phyloP scores from a whole-genome alignment of 1,140 invertebrate species.

The Ostrea edulis region DNA sequence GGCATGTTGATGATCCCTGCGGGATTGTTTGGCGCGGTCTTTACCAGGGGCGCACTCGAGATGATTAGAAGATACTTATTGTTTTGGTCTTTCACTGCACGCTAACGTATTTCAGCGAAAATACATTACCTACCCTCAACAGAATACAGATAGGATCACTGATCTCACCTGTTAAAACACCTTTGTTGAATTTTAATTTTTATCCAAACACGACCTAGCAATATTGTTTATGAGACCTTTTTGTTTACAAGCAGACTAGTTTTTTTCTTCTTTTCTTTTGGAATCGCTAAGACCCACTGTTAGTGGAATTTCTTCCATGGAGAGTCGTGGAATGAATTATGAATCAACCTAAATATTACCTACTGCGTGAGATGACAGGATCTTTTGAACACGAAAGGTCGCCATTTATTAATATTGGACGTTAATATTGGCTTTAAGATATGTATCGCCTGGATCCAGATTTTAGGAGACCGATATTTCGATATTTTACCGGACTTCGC shows the following conservation, averaged over 20 bases:
- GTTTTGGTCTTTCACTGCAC: not conserved
- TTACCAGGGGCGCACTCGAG: not conserved
- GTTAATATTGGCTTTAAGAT: not conserved
- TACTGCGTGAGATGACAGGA: not conserved
- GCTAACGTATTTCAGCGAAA: not conserved
- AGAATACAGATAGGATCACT: not conserved
- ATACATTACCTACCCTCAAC: not conserved
- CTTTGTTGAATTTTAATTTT: constrained; percentile 18
- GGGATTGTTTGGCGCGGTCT: not conserved
- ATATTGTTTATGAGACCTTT: not conserved
- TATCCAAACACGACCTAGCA: not conserved
- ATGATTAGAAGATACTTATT: not conserved
- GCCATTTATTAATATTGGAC: not conserved
- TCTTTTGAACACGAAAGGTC: not conserved
- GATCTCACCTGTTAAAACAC: not conserved
- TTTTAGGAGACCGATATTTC: not conserved
- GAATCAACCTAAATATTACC: not conserved
- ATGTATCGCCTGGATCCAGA: not conserved
- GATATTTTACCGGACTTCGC: not conserved
- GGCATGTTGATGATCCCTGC: not conserved
- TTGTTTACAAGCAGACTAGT: not conserved
- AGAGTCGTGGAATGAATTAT: not conserved
- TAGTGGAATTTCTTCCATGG: not conserved
- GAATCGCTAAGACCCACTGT: not conserved
- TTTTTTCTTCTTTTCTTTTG: not conserved